Percentiles rank a stretch among this genome's conserved stretches.
Evolutionary conservation across 2,888 invertebrate species (phyloP).

Genomic region (Epirrita christyi): DNA sequence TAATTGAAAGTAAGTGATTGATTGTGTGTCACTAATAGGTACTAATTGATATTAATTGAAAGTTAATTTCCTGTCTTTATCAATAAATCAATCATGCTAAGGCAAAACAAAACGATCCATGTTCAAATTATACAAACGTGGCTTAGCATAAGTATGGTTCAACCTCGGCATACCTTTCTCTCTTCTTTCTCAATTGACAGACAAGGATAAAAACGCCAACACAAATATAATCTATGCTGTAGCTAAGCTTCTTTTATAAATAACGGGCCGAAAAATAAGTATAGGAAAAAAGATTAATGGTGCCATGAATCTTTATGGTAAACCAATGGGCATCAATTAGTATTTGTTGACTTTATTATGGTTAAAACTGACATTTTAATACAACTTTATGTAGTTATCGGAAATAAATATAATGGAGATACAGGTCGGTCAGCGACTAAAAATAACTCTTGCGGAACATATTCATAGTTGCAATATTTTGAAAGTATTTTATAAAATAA

Average conservation of each 20-base stretch:
- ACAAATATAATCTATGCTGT: background rate
- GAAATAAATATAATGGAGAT: background rate
- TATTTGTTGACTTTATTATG: conserved; percentile 13
- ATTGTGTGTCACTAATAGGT: too few species aligned
- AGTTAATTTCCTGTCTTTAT: conserved; percentile 2
- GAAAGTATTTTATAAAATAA: too few species aligned
- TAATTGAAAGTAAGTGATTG: too few species aligned
- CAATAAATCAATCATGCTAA: conserved; percentile 11
- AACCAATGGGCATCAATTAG: conserved; percentile 16
- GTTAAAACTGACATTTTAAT: background rate
- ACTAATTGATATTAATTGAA: too few species aligned
- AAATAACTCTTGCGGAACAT: background rate
- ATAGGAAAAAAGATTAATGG: conserved; percentile 15
- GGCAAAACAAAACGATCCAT: background rate
- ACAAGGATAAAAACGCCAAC: too few species aligned
- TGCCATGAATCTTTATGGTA: conserved; percentile 16
- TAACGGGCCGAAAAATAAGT: background rate
- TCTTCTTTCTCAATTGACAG: too few species aligned
- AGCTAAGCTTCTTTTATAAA: too few species aligned
- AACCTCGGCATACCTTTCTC: too few species aligned
- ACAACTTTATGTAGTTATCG: background rate
- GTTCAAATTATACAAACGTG: too few species aligned
- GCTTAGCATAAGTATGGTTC: too few species aligned
- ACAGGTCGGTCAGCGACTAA: background rate
- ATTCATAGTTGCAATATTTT: too few species aligned